Percentiles rank a stretch among this genome's conserved stretches.
phyloP scores from a whole-genome alignment of 2,888 invertebrate species.

The Diaprepes abbreviatus region DNA sequence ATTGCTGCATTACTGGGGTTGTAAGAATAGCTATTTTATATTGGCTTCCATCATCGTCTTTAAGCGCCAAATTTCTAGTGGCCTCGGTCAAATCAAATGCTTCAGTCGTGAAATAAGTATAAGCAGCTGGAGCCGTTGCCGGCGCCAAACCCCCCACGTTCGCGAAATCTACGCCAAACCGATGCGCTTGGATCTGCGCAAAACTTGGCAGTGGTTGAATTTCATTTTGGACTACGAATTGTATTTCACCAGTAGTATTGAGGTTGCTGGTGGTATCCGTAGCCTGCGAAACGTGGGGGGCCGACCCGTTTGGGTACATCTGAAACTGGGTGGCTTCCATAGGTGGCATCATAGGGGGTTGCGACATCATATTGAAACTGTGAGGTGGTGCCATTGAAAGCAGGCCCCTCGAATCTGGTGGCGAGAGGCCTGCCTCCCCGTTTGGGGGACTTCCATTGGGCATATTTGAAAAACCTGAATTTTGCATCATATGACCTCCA shows the following conservation, averaged over 20 bases:
- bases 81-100: constrained; percentile 50
- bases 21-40: constrained; percentile 67
- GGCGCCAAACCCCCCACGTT: constrained; percentile 84
- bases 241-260: constrained; percentile 83
- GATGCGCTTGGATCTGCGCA: constrained; percentile 73
- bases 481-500: constrained; percentile 53
- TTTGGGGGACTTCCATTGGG: constrained; percentile 89
- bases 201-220: constrained; percentile 75
- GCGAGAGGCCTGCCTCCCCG: constrained; percentile 96
- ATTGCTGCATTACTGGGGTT: constrained; percentile 52
- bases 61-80: constrained; percentile 52
- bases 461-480: constrained; percentile 64
- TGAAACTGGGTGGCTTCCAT: constrained; percentile 67
- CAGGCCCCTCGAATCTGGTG: constrained; percentile 92
- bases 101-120: constrained; percentile 48
- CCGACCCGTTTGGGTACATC: constrained; percentile 88
- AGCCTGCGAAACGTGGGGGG: constrained; percentile 85
- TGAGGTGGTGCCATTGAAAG: constrained; percentile 80
- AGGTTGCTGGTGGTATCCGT: constrained; percentile 78
- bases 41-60: constrained; percentile 54
- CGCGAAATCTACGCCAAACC: constrained; percentile 67
- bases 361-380: constrained; percentile 63
- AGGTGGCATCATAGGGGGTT: constrained; percentile 63
- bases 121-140: constrained; percentile 64
- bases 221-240: constrained; percentile 60